Percentiles rank a stretch among this genome's conserved stretches.
Conservation (phyloP, 1,140 invertebrate genomes). For the Gryllus bimaculatus region DNA sequence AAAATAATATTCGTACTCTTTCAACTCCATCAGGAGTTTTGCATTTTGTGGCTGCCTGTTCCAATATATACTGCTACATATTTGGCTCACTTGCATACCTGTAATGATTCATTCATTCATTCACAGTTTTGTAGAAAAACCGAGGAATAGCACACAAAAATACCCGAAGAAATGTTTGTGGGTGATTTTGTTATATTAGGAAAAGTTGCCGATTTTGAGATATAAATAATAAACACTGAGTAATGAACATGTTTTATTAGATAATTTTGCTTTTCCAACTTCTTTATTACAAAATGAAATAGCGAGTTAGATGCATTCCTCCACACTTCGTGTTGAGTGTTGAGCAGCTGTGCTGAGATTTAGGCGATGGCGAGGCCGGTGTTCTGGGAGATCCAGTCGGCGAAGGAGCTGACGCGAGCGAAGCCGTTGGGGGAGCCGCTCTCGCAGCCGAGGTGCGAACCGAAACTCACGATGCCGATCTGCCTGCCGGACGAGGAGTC, state of each 20-base stretch:
- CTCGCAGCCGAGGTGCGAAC: constrained; percentile 41
- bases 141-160: too few relatives aligned
- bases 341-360: not conserved
- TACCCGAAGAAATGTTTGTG: too few relatives aligned
- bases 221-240: too few relatives aligned
- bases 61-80: not conserved
- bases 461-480: constrained; percentile 46
- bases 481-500: constrained; percentile 27
- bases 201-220: too few relatives aligned
- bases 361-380: constrained; percentile 26
- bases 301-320: too few relatives aligned
- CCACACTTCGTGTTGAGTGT: too few relatives aligned
- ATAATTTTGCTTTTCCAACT: too few relatives aligned
- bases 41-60: not conserved
- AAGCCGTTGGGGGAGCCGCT: constrained; percentile 41
- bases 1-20: not conserved
- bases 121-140: too few relatives aligned
- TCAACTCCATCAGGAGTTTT: not conserved
- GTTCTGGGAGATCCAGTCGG: constrained; percentile 42
- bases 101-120: not conserved
- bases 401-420: constrained; percentile 42
- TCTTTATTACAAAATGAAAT: too few relatives aligned
- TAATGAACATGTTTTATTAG: too few relatives aligned
- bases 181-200: too few relatives aligned
- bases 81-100: not conserved